Conservation (phyloP, 2,113 vertebrate genomes). For the Alouatta palliata region DNA sequence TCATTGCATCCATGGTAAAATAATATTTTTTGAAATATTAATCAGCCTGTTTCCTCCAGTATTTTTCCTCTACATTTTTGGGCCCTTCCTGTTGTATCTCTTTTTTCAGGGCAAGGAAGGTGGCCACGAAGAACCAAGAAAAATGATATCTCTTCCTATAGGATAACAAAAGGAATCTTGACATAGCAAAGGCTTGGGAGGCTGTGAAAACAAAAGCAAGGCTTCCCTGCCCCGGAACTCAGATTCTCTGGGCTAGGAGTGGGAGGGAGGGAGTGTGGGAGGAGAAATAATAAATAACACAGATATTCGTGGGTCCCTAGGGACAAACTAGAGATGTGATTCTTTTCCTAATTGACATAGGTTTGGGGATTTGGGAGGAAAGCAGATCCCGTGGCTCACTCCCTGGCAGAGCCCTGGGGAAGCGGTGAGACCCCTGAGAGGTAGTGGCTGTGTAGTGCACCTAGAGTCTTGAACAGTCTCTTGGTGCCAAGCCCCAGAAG, state of each 20-base stretch:
- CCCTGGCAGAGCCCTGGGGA: not conserved
- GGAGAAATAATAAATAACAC: not conserved
- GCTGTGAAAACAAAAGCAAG: not conserved
- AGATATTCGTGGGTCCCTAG: not conserved
- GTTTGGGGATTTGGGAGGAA: not conserved
- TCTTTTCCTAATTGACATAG: not conserved
- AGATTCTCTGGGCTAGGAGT: not conserved
- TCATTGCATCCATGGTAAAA: not conserved
- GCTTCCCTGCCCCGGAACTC: not conserved
- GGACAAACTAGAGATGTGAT: not conserved
- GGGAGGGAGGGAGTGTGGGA: too few species aligned
- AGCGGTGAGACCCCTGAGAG: not conserved
- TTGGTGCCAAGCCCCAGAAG: not conserved
- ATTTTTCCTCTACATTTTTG: not conserved
- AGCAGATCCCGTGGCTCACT: not conserved
- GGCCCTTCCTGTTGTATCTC: not conserved
- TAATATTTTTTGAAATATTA: not conserved
- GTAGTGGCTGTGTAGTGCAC: fast-evolving
- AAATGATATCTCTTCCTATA: not conserved
- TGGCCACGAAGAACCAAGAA: not conserved
- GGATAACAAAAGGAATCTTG: not conserved
- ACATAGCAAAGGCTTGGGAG: not conserved
- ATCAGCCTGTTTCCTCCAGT: not conserved
- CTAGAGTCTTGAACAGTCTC: not conserved
- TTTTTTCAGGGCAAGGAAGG: not conserved